Conservation (phyloP, 2,113 vertebrate genomes). For the Suncus etruscus region DNA sequence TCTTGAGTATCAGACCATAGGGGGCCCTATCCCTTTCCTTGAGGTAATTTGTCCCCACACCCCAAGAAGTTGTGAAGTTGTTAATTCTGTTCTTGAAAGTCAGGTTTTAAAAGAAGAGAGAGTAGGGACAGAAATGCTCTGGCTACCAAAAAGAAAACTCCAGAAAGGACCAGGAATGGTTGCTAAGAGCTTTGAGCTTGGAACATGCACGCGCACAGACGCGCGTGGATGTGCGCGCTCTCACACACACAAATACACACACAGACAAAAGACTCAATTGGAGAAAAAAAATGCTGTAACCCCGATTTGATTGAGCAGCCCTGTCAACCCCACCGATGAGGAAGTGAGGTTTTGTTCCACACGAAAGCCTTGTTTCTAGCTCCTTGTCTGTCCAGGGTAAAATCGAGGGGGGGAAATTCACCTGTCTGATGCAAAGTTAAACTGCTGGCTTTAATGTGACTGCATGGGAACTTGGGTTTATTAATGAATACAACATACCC, state of each 20-base stretch:
- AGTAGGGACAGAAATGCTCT: not conserved
- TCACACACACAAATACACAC: slow-evolving; percentile 51
- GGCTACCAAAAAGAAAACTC: not conserved
- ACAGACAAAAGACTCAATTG: slow-evolving; percentile 78
- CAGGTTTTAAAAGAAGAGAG: slow-evolving; percentile 47
- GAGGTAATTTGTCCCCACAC: not conserved
- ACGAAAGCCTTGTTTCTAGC: slow-evolving; percentile 85
- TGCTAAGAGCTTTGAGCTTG: slow-evolving; percentile 75
- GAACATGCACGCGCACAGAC: not conserved
- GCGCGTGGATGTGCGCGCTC: slow-evolving; percentile 35
- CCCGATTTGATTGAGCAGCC: slow-evolving; percentile 84
- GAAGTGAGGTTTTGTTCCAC: slow-evolving; percentile 85
- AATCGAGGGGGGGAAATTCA: slow-evolving; percentile 86
- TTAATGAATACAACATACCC: slow-evolving; percentile 91
- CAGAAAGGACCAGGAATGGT: slow-evolving; percentile 66
- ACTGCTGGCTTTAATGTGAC: slow-evolving; percentile 87
- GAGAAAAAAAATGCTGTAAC: slow-evolving; percentile 70
- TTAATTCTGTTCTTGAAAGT: slow-evolving; percentile 64
- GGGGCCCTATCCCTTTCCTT: slow-evolving; percentile 49
- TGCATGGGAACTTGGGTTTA: slow-evolving; percentile 89
- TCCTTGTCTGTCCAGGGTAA: slow-evolving; percentile 85
- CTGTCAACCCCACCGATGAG: slow-evolving; percentile 83
- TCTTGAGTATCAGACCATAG: slow-evolving; percentile 49
- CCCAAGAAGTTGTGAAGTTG: slow-evolving; percentile 46
- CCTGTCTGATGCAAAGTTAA: slow-evolving; percentile 89